Percentiles rank a stretch among this genome's conserved stretches.
phyloP scores from a whole-genome alignment of 2,113 vertebrate genomes.

The Columba janthina region DNA sequence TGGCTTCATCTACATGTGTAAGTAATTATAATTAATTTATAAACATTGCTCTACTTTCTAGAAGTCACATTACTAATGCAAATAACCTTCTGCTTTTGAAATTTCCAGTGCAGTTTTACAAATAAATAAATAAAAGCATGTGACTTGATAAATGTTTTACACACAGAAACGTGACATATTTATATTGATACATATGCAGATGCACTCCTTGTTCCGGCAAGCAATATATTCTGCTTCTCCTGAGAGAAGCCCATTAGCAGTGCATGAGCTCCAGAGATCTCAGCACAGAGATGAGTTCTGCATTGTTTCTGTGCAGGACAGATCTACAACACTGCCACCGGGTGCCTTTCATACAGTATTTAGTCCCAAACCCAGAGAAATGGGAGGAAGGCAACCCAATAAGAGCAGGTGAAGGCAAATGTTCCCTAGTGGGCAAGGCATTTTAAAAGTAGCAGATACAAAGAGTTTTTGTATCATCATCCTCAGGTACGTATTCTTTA shows the following conservation, averaged over 20 bases:
- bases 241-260: not conserved
- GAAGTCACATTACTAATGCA: slow-evolving; percentile 38
- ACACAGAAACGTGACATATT: not conserved
- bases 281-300: not conserved
- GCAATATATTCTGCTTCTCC: not conserved
- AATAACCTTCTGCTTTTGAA: slow-evolving; percentile 34
- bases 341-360: not conserved
- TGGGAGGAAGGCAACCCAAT: not conserved
- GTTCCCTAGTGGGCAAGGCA: not conserved
- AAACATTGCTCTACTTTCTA: slow-evolving; percentile 47
- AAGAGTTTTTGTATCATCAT: rapidly evolving
- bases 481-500: not conserved
- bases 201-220: not conserved
- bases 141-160: slow-evolving; percentile 34
- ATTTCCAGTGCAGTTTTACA: slow-evolving; percentile 12
- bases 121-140: not conserved
- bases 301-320: rapidly evolving
- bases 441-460: not conserved
- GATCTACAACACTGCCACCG: rapidly evolving
- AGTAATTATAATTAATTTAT: slow-evolving; percentile 56
- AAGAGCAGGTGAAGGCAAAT: not conserved
- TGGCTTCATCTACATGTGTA: slow-evolving; percentile 54
- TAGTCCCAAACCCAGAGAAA: not conserved
- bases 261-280: not conserved
- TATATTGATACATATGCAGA: not conserved